Evolutionary conservation across 1,140 invertebrate genomes (phyloP).

Genomic region (Drosophila willistoni): DNA sequence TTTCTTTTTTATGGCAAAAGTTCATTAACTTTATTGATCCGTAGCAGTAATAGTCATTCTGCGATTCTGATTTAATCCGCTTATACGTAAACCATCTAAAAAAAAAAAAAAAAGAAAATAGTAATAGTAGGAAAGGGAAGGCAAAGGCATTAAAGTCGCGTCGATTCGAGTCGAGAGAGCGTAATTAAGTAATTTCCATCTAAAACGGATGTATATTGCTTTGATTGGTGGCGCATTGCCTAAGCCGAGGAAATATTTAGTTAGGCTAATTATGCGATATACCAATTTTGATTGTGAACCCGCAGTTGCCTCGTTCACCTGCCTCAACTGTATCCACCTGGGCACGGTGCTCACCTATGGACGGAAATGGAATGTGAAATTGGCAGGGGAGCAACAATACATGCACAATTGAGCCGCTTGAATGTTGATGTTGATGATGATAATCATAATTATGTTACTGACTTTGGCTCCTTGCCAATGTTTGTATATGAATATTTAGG

Average conservation of each 20-base stretch:
- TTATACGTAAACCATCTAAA: slow-evolving; percentile 46
- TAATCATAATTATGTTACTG: slow-evolving; percentile 19
- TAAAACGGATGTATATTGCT: slow-evolving; percentile 61
- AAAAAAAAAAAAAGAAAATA: slow-evolving; percentile 1
- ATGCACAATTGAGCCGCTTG: slow-evolving; percentile 18
- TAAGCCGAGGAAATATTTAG: slow-evolving; percentile 56
- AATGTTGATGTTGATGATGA: slow-evolving; percentile 12
- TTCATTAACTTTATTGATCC: slow-evolving; percentile 78
- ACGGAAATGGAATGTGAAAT: slow-evolving; percentile 16
- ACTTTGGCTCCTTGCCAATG: slow-evolving; percentile 16
- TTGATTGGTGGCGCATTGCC: slow-evolving; percentile 44
- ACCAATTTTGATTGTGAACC: slow-evolving; percentile 59
- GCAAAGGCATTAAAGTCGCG: slow-evolving; percentile 55
- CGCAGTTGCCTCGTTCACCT: background rate
- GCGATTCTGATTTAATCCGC: slow-evolving; percentile 66
- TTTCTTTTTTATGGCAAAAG: slow-evolving; percentile 36
- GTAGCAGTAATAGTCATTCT: slow-evolving; percentile 62
- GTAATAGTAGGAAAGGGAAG: background rate
- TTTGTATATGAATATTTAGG: slow-evolving; percentile 26
- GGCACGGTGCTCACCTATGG: background rate
- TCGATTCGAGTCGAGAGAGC: slow-evolving; percentile 28
- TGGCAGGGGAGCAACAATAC: slow-evolving; percentile 21
- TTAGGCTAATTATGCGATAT: slow-evolving; percentile 77
- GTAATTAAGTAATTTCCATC: slow-evolving; percentile 74
- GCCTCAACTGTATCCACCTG: background rate